These are phyloP conservation scores for Molossus molossus DNA, from an alignment of 2,797 vertebrate genomes.

Conservation along the genomic window DNA sequence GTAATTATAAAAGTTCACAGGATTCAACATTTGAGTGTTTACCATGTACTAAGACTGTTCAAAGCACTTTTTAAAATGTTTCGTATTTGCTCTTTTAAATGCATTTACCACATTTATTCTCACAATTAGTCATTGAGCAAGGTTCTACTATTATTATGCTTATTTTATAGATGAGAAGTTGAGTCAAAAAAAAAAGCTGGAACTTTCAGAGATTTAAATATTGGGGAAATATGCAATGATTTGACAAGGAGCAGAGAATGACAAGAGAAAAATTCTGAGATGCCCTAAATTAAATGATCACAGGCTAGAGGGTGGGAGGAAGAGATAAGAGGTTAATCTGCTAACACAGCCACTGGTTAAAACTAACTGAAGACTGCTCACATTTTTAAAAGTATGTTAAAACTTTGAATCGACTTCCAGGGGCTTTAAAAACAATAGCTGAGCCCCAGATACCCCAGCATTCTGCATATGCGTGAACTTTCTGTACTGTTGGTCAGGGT, in stretches of 20 bases:
- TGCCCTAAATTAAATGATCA: not conserved
- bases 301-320: not conserved
- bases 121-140: not conserved
- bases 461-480: not conserved
- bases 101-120: conserved; percentile 16
- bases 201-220: conserved; percentile 33
- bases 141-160: not conserved
- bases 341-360: not conserved
- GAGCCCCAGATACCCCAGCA: not conserved
- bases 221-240: not conserved
- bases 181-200: not conserved
- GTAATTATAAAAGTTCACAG: not conserved
- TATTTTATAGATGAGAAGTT: conserved; percentile 22
- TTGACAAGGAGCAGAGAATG: not conserved
- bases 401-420: not conserved
- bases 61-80: not conserved
- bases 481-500: not conserved
- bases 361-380: not conserved
- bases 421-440: not conserved
- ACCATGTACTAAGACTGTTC: not conserved
- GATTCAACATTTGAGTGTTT: not conserved
- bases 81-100: not conserved
- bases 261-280: not conserved
- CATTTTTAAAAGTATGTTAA: not conserved
- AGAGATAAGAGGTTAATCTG: not conserved